Base-by-base conservation (phyloP, 2,888 invertebrate genomes). In the Junonia oenone region DNA sequence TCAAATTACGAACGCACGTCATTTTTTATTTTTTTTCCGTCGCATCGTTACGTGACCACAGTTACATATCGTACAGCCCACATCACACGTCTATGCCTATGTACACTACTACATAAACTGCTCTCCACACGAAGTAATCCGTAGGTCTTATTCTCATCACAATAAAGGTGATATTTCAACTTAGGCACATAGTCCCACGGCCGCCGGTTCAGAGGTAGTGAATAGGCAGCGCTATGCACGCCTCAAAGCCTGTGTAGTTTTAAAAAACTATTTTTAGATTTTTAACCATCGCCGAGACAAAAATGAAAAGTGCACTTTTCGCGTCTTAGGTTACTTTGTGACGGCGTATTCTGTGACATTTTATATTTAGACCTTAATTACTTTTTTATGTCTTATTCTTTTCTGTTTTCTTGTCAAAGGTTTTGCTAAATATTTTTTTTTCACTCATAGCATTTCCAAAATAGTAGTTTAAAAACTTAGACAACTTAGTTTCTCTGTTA, bases 151-250 rank as follows among this genome's bases (percentile, higher is more conserved):
- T 17, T 11, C 2, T 46, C 13, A 33, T 50, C 1, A 26, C 6
- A 57, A 59, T 62, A 61, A 37, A 52, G 60, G 43, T 52, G 52
- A 61, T 15, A 61, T 53, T 54, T 27, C 47, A 43, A 15, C 26
- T 46, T 49, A 55, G 31, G 40, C 50, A 49, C 51, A 54, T 58
- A 55, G 40, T 43, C 35, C 47, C 48, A 43, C 45, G 35, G 45
- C 31, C 33, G 38, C 27, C 37, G n/a, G 43, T 40, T 57, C 56
- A 47, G 46, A 46, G 54, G 62, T 56, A 56, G 52, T 62, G 63
- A 61, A 59, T 61, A 61, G 61, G 62, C 56, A 27, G 53, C 40
- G 55, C 60, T 53, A 47, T 53, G 61, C 54, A 48, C 47, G 57
- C 51, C 49, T 31, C 51, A 40, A 37, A 52, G 52, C 22, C 55